Base-by-base conservation (phyloP, 2,113 vertebrate genomes). In the Scytalopus superciliaris region DNA sequence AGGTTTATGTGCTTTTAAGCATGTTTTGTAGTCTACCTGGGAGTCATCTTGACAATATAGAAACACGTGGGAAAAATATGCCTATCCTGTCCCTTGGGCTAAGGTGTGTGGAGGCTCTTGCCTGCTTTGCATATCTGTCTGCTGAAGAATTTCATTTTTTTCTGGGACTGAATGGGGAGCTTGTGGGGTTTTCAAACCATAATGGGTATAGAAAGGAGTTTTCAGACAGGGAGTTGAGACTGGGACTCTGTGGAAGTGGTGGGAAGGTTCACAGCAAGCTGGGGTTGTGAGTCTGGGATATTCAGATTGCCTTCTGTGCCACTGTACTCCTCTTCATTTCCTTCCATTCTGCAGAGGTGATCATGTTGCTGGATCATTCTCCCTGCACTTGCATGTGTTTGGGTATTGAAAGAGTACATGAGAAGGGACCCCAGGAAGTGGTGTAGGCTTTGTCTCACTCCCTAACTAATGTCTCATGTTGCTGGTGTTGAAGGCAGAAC, bases 371-470 rank as follows among this genome's bases (percentile, higher is more conserved):
- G 18, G 31, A 40, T 81, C 28, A 6, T 35, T 72, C 31, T 69
- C 68, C 44, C 56, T 68, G n/a, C 6, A 15, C 40, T 64, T 33
- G 47, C 7, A 10, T 35, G 31, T 0, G 2, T 72, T 88, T 73
- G 74, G 0, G 0, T 53, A 9, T 52, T 67, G 30, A n/a, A 84
- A 45, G 52, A n/a, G 3, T 37, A 5, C 35, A 4, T 21, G 37
- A 35, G 18, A 57, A 17, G 2, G 12, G 59, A 33, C n/a, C 21
- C 8, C 59, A 19, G 63, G 49, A 72, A 42, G 57, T 14, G 55
- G 10, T 72, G 24, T 35, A 13, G 64, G 60, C 64, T 64, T 53
- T 13, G 9, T 57, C 44, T 77, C 2, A 2, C 10, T 84, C 15
- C 13, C 12, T 40, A 14, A 40, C 33, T 21, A 7, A 7, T 19